Evolutionary conservation across 2,888 invertebrate genomes (phyloP).

Genomic region (Heteropelma amictum): DNA sequence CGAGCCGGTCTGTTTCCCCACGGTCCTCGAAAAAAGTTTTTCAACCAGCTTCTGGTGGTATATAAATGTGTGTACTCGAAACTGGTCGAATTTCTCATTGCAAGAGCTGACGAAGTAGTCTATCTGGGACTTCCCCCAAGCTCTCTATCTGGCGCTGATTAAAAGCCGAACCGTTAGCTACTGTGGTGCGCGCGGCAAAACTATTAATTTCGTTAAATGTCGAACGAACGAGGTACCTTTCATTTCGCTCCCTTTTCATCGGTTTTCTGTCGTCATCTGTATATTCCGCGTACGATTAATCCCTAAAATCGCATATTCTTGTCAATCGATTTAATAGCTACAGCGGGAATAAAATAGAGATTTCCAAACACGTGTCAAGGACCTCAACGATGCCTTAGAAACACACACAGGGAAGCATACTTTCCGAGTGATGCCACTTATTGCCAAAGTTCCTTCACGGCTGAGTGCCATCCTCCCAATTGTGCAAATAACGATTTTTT

Average conservation of each 20-base stretch:
- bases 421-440: too few relatives aligned
- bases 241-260: background rate
- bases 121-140: conserved; percentile 18
- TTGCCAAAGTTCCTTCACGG: too few relatives aligned
- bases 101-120: conserved; percentile 49
- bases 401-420: too few relatives aligned
- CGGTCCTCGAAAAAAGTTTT: conserved; percentile 58
- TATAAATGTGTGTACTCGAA: conserved; percentile 58
- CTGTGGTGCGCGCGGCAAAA: conserved; percentile 32
- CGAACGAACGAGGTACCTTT: conserved; percentile 38
- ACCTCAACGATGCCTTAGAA: too few relatives aligned
- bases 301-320: too few relatives aligned
- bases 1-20: background rate
- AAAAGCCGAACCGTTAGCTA: conserved; percentile 46
- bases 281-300: conserved; percentile 41
- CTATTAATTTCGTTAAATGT: conserved; percentile 57
- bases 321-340: conserved; percentile 45
- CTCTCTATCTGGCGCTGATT: conserved; percentile 42
- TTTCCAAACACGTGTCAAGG: conserved; percentile 31
- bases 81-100: conserved; percentile 55
- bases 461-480: too few relatives aligned
- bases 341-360: conserved; percentile 20
- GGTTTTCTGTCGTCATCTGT: conserved; percentile 6
- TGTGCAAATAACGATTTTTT: too few relatives aligned
- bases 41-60: too few relatives aligned